Evolutionary conservation across 2,888 invertebrate species (phyloP).

Genomic region (Luperina testacea): DNA sequence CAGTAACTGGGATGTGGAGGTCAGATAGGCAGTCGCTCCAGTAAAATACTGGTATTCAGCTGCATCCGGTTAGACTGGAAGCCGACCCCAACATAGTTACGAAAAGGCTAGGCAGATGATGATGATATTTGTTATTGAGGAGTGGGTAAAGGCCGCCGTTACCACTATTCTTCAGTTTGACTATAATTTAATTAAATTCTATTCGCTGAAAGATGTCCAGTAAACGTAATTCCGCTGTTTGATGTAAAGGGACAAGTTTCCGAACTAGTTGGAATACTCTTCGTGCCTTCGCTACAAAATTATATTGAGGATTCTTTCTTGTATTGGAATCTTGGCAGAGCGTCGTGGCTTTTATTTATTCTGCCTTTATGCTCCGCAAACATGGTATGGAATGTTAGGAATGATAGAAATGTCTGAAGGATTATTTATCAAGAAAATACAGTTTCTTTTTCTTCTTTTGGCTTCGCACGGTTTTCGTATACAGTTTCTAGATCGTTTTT

Average conservation of each 20-base stretch:
- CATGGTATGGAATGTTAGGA: neutral
- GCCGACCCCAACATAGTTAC: no score
- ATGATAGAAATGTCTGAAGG: neutral
- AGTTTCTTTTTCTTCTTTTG: neutral
- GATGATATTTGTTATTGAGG: no score
- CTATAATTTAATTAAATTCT: neutral
- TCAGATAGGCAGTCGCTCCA: no score
- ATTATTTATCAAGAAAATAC: neutral
- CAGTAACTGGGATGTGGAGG: no score
- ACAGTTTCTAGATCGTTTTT: slow-evolving; percentile 1
- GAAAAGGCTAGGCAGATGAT: no score
- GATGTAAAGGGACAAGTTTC: slow-evolving; percentile 9
- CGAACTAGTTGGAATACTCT: slow-evolving; percentile 31
- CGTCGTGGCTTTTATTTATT: slow-evolving; percentile 10
- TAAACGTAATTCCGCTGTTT: slow-evolving; percentile 1
- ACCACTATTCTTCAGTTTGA: neutral
- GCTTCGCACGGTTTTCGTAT: neutral
- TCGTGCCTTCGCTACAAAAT: slow-evolving; percentile 25
- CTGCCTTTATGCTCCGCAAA: neutral
- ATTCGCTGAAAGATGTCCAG: neutral
- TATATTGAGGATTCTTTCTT: slow-evolving; percentile 51
- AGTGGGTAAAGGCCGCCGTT: no score
- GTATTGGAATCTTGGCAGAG: slow-evolving; percentile 40
- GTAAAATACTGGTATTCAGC: no score
- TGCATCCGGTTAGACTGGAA: no score